These are phyloP conservation scores for Rhabdomys dilectus DNA, from an alignment of 2,113 vertebrate species.

Conservation along the genomic window DNA sequence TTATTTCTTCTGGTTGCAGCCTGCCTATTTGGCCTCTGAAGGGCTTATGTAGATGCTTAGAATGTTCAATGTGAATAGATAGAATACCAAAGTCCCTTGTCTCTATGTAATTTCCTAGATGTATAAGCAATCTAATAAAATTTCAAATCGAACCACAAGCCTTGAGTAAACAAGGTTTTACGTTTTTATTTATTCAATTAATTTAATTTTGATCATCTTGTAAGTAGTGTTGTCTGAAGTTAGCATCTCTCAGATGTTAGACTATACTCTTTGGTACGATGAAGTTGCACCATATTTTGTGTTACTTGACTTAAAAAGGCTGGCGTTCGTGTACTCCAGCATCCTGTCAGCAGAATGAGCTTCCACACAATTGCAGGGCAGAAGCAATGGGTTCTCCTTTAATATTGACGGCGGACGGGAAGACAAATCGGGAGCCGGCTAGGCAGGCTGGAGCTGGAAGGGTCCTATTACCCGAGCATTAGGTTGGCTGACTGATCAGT, in stretches of 20 bases:
- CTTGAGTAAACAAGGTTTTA: constrained; percentile 5
- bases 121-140: background rate
- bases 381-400: background rate
- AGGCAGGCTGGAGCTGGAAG: constrained; percentile 53
- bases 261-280: background rate
- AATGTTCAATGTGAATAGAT: background rate
- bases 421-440: constrained; percentile 61
- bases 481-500: constrained; percentile 52
- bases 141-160: constrained; percentile 34
- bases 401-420: constrained; percentile 47
- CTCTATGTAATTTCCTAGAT: constrained; percentile 25
- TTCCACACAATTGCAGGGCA: background rate
- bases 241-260: background rate
- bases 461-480: constrained; percentile 48
- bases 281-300: background rate
- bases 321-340: background rate
- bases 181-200: constrained; percentile 11
- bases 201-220: constrained; percentile 47
- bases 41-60: background rate
- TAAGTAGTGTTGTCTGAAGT: background rate
- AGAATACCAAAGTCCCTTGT: background rate
- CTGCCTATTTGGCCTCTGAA: background rate
- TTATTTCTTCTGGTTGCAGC: background rate
- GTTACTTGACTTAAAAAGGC: background rate
- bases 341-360: background rate